Base-by-base conservation (phyloP, 2,888 invertebrate genomes). In the Tenodera sinensis region DNA sequence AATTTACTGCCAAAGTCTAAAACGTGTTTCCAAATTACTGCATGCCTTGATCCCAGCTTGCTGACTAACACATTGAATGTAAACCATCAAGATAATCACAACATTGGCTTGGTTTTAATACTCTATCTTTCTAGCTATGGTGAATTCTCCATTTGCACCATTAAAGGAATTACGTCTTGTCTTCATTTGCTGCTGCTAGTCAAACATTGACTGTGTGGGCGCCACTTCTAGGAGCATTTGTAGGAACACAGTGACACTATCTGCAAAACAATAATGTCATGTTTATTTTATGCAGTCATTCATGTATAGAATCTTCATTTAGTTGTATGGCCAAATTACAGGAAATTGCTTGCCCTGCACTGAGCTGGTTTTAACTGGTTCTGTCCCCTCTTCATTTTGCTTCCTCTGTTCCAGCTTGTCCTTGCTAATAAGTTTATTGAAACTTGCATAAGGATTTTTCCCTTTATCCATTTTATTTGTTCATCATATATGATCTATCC, bases 221-320 rank as follows among this genome's bases (percentile, higher is more conserved):
- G 98, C 98, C 92, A 98, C 98, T 94, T 98, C 97, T 93, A 98
- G 94, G 92, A 97, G 95, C 95, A 98, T 96, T 95, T 98, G 98
- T 92, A 98, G 95, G 94, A 98, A 98, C 92, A 97, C 96, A 91
- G 98, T 98, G 91, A 98, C 96, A 93, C 97, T 97, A 94, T 97
- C 98, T 98, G 95, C 30, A 94, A 94, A 90, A 91, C 90, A 90
- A 90, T 71, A 81, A n/a, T 85, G 42, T 20, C 25, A 71, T 3
- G 20, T 0, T 42, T 42, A 12, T 42, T 42, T 42, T 42, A 42
- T 12, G 2, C 12, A 12, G 42, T 12, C 1, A 12, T 42, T 3
- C 12, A 12, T 42, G 42, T 42, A 42, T 6, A 12, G 42, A 42
- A 12, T 1, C 12, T 12, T 9, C 12, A 6, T 12, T 42, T 42